A percentile compares a stretch with the other conserved stretches of the same genome.
Evolutionary conservation across 2,888 invertebrate genomes (phyloP).

Genomic region (Cybosia mesomella): DNA sequence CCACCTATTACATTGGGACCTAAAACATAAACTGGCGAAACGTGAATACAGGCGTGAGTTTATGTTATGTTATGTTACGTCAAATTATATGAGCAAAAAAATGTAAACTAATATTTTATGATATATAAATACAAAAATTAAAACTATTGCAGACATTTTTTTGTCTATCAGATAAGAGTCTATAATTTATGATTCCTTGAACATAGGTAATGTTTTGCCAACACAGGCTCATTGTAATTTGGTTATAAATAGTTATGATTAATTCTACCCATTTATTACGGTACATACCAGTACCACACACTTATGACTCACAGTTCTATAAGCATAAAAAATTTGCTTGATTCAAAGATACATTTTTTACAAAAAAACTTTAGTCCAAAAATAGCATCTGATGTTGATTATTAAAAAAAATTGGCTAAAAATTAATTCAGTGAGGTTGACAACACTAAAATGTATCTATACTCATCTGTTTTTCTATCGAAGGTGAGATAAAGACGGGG

Average conservation of each 20-base stretch:
- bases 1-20: no score
- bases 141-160: not conserved
- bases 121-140: not conserved
- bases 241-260: not conserved
- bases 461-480: not conserved
- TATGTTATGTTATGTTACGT: no score
- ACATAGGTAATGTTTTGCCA: not conserved
- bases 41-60: no score
- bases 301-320: not conserved
- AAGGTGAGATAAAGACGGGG: not conserved
- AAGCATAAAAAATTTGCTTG: not conserved
- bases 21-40: no score
- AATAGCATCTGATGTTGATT: no score
- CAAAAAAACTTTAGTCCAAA: not conserved
- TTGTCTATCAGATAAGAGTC: conserved; percentile 1
- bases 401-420: not conserved
- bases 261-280: not conserved
- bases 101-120: not conserved
- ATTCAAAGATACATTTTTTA: not conserved
- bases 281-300: not conserved
- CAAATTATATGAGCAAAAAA: not conserved
- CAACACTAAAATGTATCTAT: not conserved
- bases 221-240: conserved; percentile 1
- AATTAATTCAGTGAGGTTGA: not conserved
- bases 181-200: conserved; percentile 1